These are phyloP conservation scores for Callithrix jacchus DNA, from an alignment of 2,113 vertebrate species.

Conservation along the genomic window DNA sequence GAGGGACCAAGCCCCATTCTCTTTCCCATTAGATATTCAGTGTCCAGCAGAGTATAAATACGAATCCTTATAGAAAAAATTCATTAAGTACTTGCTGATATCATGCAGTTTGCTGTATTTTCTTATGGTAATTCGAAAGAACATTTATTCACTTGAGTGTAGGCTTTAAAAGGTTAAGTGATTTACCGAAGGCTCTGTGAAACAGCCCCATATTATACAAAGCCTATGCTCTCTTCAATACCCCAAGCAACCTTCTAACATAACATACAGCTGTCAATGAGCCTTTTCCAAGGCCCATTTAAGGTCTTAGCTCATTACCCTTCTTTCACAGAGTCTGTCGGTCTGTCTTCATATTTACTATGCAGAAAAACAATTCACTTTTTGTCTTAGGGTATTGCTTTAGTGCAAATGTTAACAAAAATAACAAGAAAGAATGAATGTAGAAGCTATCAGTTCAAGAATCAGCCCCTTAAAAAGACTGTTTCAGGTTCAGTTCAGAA, in stretches of 20 bases:
- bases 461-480: background rate
- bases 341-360: background rate
- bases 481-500: background rate
- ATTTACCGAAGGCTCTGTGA: background rate
- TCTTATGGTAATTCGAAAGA: background rate
- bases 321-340: background rate
- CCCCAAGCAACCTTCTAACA: background rate
- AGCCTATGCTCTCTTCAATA: background rate
- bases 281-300: background rate
- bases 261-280: background rate
- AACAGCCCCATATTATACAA: background rate
- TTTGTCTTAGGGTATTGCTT: background rate
- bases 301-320: background rate
- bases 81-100: background rate
- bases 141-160: background rate
- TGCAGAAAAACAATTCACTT: background rate
- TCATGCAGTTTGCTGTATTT: background rate
- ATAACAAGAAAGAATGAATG: background rate
- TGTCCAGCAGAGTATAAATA: background rate
- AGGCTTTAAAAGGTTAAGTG: background rate
- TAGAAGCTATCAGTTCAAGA: background rate
- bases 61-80: rapidly evolving
- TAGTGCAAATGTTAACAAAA: background rate
- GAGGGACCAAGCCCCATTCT: background rate
- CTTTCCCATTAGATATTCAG: rapidly evolving